Evolutionary conservation across 1,140 invertebrate genomes (phyloP), one percentile per base, ranked within the genome.

Genomic region (Wiebesia pumilae): DNA sequence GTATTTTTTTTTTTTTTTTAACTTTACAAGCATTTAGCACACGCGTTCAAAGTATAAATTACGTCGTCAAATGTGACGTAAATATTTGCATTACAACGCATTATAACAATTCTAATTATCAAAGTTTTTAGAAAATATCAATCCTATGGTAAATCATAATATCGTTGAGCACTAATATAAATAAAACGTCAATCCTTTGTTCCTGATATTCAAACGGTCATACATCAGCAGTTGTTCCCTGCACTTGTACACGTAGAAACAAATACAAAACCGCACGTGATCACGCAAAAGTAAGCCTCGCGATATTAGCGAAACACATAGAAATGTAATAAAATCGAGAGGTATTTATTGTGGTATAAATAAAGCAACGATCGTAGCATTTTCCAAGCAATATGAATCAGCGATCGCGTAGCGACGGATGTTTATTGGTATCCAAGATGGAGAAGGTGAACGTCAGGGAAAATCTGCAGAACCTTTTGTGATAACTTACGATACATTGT

Each of bases 401-500:
- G 3, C 47, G 67, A 83, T 51, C 43, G 47, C n/a, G 67, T 43
- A 1, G 1, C n/a, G 69, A 40, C 65, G 80, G 65, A 65, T 88
- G 87, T 88, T 92, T 92, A 93, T 93, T 91, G 91, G 89, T 91
- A 90, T 90, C 86, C 89, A 24, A 2, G 87, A 88, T 3, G 47
- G 83, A n/a, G 67, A 6, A n/a, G 47, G 47, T 27, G 12, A 80
- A 43, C 51, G 86, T 90, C 89, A 87, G 86, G 90, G 90, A 92
- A 93, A 93, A 92, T 92, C 92, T 91, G 90, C 88, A 91, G 90
- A 91, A 33, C 51, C 47, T 27, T 27, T 19, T 0, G 79, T 86
- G 88, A 88, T 93, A 90, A 93, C 91, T 93, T 92, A 92, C 90
- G 91, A 91, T 88, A 88, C 90, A 90, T 91, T 91, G 91, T 88